Evolutionary conservation across 2,797 vertebrate species (phyloP), one percentile per base, ranked within the genome.

Genomic region (Clarias platycephalus): DNA sequence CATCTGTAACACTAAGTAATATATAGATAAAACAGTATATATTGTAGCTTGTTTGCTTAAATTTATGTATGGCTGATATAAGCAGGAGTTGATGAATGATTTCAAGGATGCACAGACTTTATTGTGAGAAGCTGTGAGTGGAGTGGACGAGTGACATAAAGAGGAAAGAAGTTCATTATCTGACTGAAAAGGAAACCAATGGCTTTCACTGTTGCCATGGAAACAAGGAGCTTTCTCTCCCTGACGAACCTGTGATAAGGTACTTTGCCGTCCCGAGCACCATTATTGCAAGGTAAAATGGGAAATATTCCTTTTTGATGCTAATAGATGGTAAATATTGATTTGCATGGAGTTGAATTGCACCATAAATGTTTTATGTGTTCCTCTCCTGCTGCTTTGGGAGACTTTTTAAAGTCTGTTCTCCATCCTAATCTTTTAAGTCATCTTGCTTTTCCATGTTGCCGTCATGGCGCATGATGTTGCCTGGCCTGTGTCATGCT

Each of bases 131-230:
- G 90, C 92, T 92, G 93, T 91, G 93, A 94, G 94, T 92, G 91
- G 93, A 94, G 94, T 92, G 92, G 92, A 94, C 92, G 93, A 95
- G 92, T 95, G 94, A 95, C 94, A 95, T 93, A 91, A 92, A 90
- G 93, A 95, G 94, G 92, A 94, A 93, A 95, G 94, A 95, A 95
- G 94, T 95, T 95, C 94, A 95, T 96, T 96, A 95, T 95, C 93
- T 91, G 67, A 90, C 91, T 96, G 94, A 96, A 96, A 95, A 95
- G 95, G 93, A 95, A 94, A 94, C 94, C 94, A 92, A 95, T 95
- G 95, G 95, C 94, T 95, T 96, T 95, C 93, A 95, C 87, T 80
- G 94, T 96, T 90, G 28, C 93, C 93, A 95, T 94, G 93, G 95
- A 84, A 92, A 95, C 95, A 31, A 89, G 91, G 60, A 83, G 91